Conservation (phyloP, 2,113 vertebrate species). For the Hemichromis elongatus region DNA sequence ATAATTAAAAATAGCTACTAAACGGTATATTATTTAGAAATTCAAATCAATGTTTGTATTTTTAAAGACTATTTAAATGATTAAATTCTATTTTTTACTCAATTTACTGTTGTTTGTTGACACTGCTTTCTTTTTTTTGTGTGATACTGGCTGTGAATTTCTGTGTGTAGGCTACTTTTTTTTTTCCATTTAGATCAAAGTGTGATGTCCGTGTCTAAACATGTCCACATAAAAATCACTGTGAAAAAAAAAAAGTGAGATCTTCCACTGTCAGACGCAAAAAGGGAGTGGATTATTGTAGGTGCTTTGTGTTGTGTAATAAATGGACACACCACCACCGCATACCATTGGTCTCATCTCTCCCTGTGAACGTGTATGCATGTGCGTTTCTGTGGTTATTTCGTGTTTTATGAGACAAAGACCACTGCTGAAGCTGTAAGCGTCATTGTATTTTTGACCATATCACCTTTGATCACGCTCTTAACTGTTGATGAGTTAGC, state of each 20-base stretch:
- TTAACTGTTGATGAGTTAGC: background rate
- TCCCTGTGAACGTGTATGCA: constrained; percentile 35
- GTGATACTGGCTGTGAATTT: constrained; percentile 72
- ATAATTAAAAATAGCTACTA: constrained; percentile 70
- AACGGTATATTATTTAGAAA: constrained; percentile 73
- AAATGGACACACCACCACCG: constrained; percentile 72
- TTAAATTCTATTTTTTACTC: constrained; percentile 85
- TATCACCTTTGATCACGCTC: background rate
- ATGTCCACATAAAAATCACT: constrained; percentile 76
- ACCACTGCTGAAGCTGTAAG: background rate
- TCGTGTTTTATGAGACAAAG: background rate
- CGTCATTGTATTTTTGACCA: background rate
- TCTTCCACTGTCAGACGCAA: constrained; percentile 62
- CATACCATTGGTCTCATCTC: constrained; percentile 59
- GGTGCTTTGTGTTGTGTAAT: constrained; percentile 80
- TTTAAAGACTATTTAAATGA: constrained; percentile 81
- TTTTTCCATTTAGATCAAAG: constrained; percentile 52
- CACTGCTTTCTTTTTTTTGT: constrained; percentile 72
- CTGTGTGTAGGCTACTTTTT: constrained; percentile 58
- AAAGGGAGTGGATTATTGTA: constrained; percentile 70
- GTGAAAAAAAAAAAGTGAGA: constrained; percentile 68
- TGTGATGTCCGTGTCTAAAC: constrained; percentile 75
- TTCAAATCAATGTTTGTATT: constrained; percentile 82
- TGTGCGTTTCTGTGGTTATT: background rate
- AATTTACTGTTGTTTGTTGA: constrained; percentile 78